Conservation (phyloP, 1,140 invertebrate genomes). For the Sycophila sp. region DNA sequence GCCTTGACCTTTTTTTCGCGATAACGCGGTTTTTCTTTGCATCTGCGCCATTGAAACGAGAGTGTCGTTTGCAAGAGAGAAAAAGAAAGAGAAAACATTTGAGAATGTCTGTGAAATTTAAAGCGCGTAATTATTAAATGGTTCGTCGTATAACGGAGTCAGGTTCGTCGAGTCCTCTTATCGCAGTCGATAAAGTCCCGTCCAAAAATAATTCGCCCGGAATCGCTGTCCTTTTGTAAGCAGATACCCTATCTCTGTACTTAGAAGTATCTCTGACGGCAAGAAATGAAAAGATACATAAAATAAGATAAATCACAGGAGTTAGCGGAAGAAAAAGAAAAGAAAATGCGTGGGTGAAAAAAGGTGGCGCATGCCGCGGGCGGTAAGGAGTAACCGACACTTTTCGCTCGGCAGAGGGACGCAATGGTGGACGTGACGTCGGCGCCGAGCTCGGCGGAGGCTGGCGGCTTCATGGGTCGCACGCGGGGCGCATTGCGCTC, state of each 20-base stretch:
- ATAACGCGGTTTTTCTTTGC: background rate
- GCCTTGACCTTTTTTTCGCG: conserved; percentile 8
- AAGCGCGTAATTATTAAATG: background rate
- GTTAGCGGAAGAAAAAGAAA: too few species aligned
- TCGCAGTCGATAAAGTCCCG: background rate
- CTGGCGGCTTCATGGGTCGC: conserved; percentile 59
- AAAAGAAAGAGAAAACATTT: too few species aligned
- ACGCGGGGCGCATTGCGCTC: conserved; percentile 61
- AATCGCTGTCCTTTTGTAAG: background rate
- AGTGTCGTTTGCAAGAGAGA: background rate
- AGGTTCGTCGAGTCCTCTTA: background rate
- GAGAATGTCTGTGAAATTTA: too few species aligned
- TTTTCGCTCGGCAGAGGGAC: too few species aligned
- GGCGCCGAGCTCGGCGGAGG: conserved; percentile 48
- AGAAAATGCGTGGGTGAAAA: too few species aligned
- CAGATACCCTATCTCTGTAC: too few species aligned
- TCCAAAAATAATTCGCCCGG: background rate
- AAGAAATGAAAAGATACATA: too few species aligned
- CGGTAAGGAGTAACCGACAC: too few species aligned
- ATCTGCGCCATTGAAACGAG: background rate
- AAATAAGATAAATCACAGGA: too few species aligned
- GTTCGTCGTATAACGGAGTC: background rate
- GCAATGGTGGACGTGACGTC: conserved; percentile 60
- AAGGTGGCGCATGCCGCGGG: too few species aligned
- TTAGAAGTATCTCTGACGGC: too few species aligned